Evolutionary conservation across 2,113 vertebrate genomes (phyloP).

Genomic region (Hyaena hyaena): DNA sequence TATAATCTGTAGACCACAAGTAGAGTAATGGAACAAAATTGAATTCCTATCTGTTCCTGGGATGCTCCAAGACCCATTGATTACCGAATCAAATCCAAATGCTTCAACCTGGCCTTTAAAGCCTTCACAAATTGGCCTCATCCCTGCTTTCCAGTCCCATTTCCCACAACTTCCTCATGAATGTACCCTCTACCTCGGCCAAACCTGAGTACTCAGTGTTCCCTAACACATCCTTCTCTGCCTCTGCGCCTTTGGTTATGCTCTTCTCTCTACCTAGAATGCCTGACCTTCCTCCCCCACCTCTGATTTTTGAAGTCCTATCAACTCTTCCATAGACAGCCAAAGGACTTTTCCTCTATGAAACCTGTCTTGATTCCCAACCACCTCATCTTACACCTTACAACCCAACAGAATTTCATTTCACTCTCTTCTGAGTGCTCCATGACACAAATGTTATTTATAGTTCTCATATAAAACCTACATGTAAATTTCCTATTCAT

Average conservation of each 20-base stretch:
- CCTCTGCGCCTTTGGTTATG: not conserved
- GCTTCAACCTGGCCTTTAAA: not conserved
- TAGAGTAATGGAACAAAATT: not conserved
- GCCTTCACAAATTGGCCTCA: not conserved
- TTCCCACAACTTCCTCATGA: conserved; percentile 24
- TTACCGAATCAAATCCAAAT: not conserved
- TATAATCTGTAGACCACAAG: not conserved
- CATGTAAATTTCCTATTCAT: not conserved
- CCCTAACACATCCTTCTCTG: not conserved
- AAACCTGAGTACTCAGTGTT: not conserved
- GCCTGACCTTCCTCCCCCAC: not conserved
- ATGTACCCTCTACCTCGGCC: not conserved
- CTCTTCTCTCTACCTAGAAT: conserved; percentile 7
- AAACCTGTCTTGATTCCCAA: not conserved
- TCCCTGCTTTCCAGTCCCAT: not conserved
- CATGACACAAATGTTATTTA: not conserved
- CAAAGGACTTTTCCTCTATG: not conserved
- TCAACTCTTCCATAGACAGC: not conserved
- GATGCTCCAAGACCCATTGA: not conserved
- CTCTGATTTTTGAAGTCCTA: not conserved
- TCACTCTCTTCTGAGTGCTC: not conserved
- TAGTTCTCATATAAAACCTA: not conserved
- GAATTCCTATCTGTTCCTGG: not conserved
- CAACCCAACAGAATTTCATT: not conserved
- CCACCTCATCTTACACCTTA: not conserved